These are phyloP conservation scores for Sebastes oblongus DNA, from an alignment of 2,797 vertebrate species.

Conservation along the genomic window DNA sequence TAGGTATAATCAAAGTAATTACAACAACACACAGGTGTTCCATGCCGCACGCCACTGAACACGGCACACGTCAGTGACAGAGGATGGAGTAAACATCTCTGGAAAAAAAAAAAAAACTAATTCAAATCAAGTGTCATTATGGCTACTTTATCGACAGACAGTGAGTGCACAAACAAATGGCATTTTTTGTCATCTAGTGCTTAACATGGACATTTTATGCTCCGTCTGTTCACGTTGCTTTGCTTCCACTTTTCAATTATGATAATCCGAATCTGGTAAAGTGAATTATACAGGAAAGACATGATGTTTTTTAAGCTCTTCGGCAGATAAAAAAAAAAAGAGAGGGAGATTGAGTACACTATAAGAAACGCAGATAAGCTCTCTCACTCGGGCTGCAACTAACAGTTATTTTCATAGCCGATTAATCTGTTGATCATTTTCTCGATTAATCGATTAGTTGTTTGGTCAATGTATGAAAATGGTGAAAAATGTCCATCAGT, in stretches of 20 bases:
- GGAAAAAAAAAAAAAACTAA: conserved; percentile 23
- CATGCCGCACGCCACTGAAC: conserved; percentile 51
- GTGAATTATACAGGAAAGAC: conserved; percentile 62
- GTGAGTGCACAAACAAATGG: conserved; percentile 66
- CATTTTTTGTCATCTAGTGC: conserved; percentile 58
- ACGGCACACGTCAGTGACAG: conserved; percentile 54
- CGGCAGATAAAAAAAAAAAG: conserved; percentile 12
- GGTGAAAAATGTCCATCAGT: too few species aligned
- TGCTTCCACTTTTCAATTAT: conserved; percentile 74
- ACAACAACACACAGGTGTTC: conserved; percentile 78
- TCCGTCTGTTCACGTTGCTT: conserved; percentile 57
- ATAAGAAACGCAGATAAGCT: neutral
- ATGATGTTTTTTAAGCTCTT: conserved; percentile 58
- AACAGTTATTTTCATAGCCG: too few species aligned
- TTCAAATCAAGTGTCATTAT: conserved; percentile 76
- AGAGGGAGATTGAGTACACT: neutral
- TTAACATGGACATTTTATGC: conserved; percentile 68
- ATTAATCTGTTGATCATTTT: too few species aligned
- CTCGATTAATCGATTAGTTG: too few species aligned
- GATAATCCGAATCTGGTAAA: conserved; percentile 63
- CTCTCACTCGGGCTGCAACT: neutral
- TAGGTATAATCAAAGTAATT: conserved; percentile 82
- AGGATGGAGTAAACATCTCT: conserved; percentile 52
- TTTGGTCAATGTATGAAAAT: too few species aligned
- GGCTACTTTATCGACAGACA: conserved; percentile 65